Evolutionary conservation across 2,797 vertebrate species (phyloP).

Genomic region (Cichlasoma orientale): DNA sequence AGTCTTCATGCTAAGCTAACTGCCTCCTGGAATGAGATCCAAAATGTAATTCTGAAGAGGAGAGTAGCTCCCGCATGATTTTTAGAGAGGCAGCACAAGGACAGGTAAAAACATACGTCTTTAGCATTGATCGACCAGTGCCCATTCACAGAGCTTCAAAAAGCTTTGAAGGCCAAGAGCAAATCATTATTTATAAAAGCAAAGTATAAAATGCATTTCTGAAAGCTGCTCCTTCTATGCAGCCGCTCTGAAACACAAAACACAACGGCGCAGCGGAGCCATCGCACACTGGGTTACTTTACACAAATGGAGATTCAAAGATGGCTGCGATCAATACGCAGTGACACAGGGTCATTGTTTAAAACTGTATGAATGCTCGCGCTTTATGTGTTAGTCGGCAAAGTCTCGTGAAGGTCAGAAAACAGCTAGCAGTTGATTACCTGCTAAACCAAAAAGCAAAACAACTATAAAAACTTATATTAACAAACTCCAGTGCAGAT

Average conservation of each 20-base stretch:
- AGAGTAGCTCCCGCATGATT: neutral
- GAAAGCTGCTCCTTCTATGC: neutral
- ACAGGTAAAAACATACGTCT: neutral
- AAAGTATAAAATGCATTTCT: neutral
- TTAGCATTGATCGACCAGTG: neutral
- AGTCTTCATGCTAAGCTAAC: neutral
- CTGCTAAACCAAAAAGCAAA: conserved; percentile 8
- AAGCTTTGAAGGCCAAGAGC: neutral
- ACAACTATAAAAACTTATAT: conserved; percentile 1
- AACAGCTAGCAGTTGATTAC: conserved; percentile 12
- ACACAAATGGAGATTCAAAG: neutral
- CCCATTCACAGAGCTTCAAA: neutral
- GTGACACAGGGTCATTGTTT: conserved; percentile 16
- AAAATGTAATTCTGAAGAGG: neutral
- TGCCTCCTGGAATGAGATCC: neutral
- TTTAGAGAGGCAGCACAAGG: neutral
- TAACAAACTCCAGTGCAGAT: neutral
- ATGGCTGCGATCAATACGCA: conserved; percentile 24
- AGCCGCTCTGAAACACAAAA: conserved; percentile 3
- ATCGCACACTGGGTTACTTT: neutral
- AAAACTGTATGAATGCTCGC: conserved; percentile 25
- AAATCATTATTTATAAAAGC: neutral
- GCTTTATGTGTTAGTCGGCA: conserved; percentile 36
- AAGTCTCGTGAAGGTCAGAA: conserved; percentile 43
- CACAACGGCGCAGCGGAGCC: neutral